phyloP scores from a whole-genome alignment of 2,888 invertebrate species.

The Hofmannophila pseudospretella region DNA sequence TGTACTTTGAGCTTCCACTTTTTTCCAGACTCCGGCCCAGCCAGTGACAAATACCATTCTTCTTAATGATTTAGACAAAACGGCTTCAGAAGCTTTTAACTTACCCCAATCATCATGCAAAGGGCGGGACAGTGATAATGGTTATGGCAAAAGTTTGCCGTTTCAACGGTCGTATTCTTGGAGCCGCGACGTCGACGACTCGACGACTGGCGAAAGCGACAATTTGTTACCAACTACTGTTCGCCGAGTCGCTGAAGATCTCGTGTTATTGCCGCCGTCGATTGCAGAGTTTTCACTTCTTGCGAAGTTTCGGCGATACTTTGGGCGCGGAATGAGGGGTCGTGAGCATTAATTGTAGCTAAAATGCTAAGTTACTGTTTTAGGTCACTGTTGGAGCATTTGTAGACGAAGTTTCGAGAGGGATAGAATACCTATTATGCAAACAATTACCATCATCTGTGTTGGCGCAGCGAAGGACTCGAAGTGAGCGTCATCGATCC shows the following conservation, averaged over 20 bases:
- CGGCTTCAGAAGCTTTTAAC: no score
- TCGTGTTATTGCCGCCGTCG: slow-evolving; percentile 35
- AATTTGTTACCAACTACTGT: slow-evolving; percentile 51
- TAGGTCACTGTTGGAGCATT: no score
- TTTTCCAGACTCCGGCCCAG: no score
- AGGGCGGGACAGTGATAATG: slow-evolving; percentile 65
- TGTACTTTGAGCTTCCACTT: no score
- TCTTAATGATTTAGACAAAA: no score
- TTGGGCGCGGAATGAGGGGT: background rate
- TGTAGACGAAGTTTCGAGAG: no score
- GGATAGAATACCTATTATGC: no score
- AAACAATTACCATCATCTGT: no score
- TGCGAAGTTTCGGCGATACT: slow-evolving; percentile 5
- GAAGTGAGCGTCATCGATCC: no score
- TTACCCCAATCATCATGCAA: slow-evolving; percentile 35
- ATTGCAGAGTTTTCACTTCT: slow-evolving; percentile 22
- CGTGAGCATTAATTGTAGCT: background rate
- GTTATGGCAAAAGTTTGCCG: slow-evolving; percentile 68
- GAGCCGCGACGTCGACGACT: slow-evolving; percentile 18
- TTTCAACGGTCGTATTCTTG: slow-evolving; percentile 45
- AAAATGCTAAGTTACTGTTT: no score
- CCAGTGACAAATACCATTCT: no score
- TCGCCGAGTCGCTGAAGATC: slow-evolving; percentile 23
- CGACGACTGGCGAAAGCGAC: slow-evolving; percentile 23
- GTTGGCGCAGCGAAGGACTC: no score